Base-by-base conservation (phyloP, 2,797 vertebrate genomes). In the Columba guinea region DNA sequence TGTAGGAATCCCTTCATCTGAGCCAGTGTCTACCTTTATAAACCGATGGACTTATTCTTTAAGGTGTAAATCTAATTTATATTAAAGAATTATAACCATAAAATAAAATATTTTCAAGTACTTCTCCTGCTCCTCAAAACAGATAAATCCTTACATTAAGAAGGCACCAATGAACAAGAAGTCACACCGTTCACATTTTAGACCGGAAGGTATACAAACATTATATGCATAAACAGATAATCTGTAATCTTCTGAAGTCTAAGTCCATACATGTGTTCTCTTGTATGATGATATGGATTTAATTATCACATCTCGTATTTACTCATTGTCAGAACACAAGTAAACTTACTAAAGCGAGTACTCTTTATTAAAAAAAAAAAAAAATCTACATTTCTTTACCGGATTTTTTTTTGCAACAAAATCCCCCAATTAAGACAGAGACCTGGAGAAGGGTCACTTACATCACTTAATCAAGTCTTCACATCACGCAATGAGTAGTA, bases 21-120 rank as follows among this genome's bases (percentile, higher is more conserved):
- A 95, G 91, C 60, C 52, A 87, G 9, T 77, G 46, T 59, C 81
- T 94, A 41, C 87, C 96, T 96, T 96, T 93, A 84, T 86, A 68
- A 51, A 84, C 46, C 83, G 53, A 89, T 80, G 18, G 62, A 30
- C 75, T 88, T 94, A 90, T 84, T 92, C 84, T 80, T 76, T 89
- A 76, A 32, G 10, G 1, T 2, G 2, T 26, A 56, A 49, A 70
- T 64, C 55, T 20, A 37, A 16, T 24, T 51, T 23, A 27, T 35
- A 44, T 35, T 87, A 26, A 58, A 51, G 2, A 62, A 53, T 62
- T 3, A 48, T 53, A 77, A 53, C 20, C 37, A 46, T 28, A 74
- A n/a, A 58, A 89, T 91, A 71, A 80, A 87, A 80, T 84, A 69
- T 86, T 71, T 77, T 56, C 87, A 95, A 77, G 48, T 75, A 90